These are phyloP conservation scores for Pangasius krempfi DNA, from an alignment of 2,797 vertebrate species.

Conservation along the genomic window DNA sequence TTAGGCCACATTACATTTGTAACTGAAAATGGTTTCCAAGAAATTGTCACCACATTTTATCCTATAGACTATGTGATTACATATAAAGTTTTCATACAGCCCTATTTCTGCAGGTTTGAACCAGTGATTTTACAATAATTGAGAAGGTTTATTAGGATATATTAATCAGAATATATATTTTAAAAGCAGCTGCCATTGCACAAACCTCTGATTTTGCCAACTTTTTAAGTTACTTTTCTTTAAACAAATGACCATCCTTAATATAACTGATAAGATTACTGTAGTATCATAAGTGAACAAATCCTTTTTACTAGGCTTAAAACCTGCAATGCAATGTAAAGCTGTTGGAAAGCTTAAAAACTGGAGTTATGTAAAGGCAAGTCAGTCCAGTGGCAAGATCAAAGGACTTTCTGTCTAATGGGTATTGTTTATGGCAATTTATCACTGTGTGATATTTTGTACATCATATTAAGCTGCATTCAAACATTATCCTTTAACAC, in stretches of 20 bases:
- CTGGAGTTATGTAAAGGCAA: slow-evolving; percentile 58
- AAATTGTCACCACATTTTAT: slow-evolving; percentile 16
- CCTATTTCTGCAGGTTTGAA: neutral
- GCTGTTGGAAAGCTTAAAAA: slow-evolving; percentile 33
- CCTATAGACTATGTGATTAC: slow-evolving; percentile 14
- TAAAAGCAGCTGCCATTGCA: slow-evolving; percentile 67
- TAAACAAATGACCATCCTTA: slow-evolving; percentile 11
- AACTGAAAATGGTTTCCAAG: neutral
- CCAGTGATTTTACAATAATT: neutral
- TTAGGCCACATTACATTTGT: slow-evolving; percentile 6
- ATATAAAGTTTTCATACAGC: neutral
- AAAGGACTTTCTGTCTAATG: slow-evolving; percentile 68
- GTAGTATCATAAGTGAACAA: slow-evolving; percentile 71
- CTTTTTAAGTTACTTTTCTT: slow-evolving; percentile 54
- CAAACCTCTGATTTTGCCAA: slow-evolving; percentile 66
- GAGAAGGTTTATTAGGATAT: neutral
- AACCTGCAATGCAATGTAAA: neutral
- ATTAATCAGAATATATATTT: slow-evolving; percentile 49
- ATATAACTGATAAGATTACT: slow-evolving; percentile 70
- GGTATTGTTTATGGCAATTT: slow-evolving; percentile 75
- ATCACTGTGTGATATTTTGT: slow-evolving; percentile 94
- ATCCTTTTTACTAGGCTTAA: slow-evolving; percentile 61
- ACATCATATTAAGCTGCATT: slow-evolving; percentile 83
- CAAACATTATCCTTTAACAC: slow-evolving; percentile 77
- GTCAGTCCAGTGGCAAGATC: slow-evolving; percentile 76